Base-by-base conservation (phyloP, 2,797 vertebrate genomes). In the Lepus townsendii region DNA sequence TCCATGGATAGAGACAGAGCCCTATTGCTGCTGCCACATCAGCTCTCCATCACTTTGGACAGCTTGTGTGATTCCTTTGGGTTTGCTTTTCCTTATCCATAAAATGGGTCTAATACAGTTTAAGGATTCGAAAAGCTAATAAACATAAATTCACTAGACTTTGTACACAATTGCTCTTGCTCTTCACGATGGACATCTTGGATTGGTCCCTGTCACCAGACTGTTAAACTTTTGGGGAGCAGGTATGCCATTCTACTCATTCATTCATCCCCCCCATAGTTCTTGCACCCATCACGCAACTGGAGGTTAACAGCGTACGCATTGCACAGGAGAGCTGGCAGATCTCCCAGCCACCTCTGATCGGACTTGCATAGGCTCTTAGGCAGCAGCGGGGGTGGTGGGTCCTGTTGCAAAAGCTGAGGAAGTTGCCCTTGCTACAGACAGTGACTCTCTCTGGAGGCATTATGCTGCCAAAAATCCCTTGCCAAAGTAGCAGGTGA, bases 401-500 rank as follows among this genome's bases (percentile, higher is more conserved):
- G 65, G 5, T 54, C 10, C 16, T 38, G 13, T 83, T 80, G 50
- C n/a, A 11, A 20, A 69, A 66, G 27, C 54, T 5, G 35, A 68
- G 16, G 8, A 60, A 4, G 9, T 54, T 20, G 47, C 65, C 63
- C 4, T 82, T 7, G 0, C 80, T 71, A 35, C 66, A 27, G 72
- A 20, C 27, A 11, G 42, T 17, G 69, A 11, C 35, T 83, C 71
- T 93, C 75, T 93, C 69, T 38, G 8, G 80, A 35, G 68, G 57
- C 27, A 6, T 65, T 79, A 52, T 50, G 79, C 22, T 30, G 50
- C 38, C 0, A 0, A 57, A 38, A 16, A 2, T 42, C 75, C 60
- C 83, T 94, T 17, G 79, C 69, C 78, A 75, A 2, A 30, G 69
- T 35, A 52, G 32, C 90, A 88, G n/a, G 66, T 72, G 66, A 91